Evolutionary conservation across 2,113 vertebrate species (phyloP).

Genomic region (rabbit (Oryctolagus cuniculus)): DNA sequence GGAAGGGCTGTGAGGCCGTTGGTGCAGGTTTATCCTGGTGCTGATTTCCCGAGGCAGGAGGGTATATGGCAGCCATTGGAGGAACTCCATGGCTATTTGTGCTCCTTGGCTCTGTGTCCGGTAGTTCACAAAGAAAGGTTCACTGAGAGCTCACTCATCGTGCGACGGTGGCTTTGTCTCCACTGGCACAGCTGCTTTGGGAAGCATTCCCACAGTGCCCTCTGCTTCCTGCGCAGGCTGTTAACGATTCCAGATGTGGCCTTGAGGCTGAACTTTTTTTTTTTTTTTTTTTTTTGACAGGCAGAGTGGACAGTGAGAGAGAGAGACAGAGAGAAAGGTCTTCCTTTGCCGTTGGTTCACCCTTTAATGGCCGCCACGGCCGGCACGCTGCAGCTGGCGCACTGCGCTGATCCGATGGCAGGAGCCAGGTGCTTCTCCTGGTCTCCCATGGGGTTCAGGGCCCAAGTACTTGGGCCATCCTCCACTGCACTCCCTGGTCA

Average conservation of each 20-base stretch:
- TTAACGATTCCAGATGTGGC: neutral
- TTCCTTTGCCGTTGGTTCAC: too few relatives aligned
- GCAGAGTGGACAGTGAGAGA: too few relatives aligned
- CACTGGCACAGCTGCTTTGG: neutral
- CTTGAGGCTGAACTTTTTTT: neutral
- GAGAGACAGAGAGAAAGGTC: too few relatives aligned
- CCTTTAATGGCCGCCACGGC: too few relatives aligned
- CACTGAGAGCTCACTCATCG: neutral
- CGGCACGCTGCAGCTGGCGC: too few relatives aligned
- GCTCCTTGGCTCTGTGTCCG: neutral
- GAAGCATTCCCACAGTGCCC: neutral
- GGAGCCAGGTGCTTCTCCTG: too few relatives aligned
- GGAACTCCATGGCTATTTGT: neutral
- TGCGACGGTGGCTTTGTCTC: neutral
- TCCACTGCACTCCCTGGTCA: too few relatives aligned
- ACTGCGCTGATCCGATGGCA: too few relatives aligned
- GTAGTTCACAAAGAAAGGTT: neutral
- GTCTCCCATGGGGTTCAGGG: too few relatives aligned
- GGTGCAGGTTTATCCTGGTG: neutral
- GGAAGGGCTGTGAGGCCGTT: neutral
- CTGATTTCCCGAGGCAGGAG: neutral
- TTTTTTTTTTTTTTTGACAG: too few relatives aligned
- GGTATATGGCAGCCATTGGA: neutral
- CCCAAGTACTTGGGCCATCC: too few relatives aligned
- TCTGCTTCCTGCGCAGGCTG: slow-evolving; percentile 13